Evolutionary conservation across 2,888 invertebrate genomes (phyloP), one percentile per base, ranked within the genome.

Genomic region (Ecliptopera silaceata): DNA sequence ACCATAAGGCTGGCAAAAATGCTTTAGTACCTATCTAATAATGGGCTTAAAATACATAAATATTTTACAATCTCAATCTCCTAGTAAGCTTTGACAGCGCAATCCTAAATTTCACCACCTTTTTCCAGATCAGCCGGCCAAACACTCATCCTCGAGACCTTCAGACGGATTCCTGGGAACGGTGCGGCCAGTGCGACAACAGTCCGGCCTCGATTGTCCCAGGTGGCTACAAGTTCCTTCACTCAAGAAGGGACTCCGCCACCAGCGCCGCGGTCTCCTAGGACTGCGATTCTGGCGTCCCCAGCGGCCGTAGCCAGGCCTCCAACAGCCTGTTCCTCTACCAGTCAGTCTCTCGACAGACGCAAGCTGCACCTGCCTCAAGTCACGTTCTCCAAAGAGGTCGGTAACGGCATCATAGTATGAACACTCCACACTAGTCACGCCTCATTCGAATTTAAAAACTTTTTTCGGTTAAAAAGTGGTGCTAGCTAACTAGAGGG

Each of bases 331-430:
- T 95, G 95, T 74, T 95, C 95, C 12, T 92, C 92, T 3, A 94
- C 95, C 59, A 93, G 94, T 63, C 91, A 93, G 68, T 90, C 90
- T 1, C 76, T 92, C 15, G 93, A 94, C 74, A 83, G 93, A 72
- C 92, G 94, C 82, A 93, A 95, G 73, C 91, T 95, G 17, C 93
- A 95, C 71, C 88, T 96, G 72, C 95, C 96, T 15, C 96, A 96
- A 91, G 96, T 97, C 80, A 96, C 97, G 49, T 97, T 97, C 89
- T 96, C 94, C 79, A 95, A 96, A 84, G 97, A 97, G 97, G 97
- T 97, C 94, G 96, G 97, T 95, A 95, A 94, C 73, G 96, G 96
- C 62, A 95, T 97, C 73, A 94, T 97, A 74, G 96, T 97, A 71
- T 96, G 91, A 92, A 50, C 59, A 48, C 56, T 60, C 26, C 29